phyloP scores from a whole-genome alignment of 1,140 invertebrate genomes.

The Drosophila kikkawai region DNA sequence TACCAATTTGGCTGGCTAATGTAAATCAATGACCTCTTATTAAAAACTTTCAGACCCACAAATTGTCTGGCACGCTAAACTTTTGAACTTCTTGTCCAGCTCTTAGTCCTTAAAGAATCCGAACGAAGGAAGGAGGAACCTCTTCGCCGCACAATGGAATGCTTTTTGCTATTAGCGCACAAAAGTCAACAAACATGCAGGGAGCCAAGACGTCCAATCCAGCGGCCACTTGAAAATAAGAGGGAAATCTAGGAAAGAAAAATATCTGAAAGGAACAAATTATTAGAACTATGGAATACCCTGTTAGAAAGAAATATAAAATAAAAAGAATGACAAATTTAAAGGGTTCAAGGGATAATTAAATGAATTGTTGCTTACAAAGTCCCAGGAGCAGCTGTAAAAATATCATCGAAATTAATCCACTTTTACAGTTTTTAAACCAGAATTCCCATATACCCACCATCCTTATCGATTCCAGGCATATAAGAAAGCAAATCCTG shows the following conservation, averaged over 20 bases:
- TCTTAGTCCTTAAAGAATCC: slow-evolving; percentile 5
- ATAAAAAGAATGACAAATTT: background rate
- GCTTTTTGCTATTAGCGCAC: slow-evolving; percentile 76
- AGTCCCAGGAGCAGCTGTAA: background rate
- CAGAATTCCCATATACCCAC: background rate
- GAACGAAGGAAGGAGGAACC: slow-evolving; percentile 12
- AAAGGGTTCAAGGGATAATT: background rate
- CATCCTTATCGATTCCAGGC: background rate
- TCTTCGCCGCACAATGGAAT: slow-evolving; percentile 59
- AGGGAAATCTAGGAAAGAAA: slow-evolving; percentile 37
- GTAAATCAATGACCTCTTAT: slow-evolving; percentile 82
- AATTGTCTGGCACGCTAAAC: slow-evolving; percentile 73
- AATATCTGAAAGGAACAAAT: background rate
- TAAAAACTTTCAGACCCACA: slow-evolving; percentile 77
- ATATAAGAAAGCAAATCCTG: slow-evolving; percentile 24
- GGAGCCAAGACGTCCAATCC: slow-evolving; percentile 43
- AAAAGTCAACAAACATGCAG: slow-evolving; percentile 73
- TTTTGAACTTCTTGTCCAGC: slow-evolving; percentile 64
- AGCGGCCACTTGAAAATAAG: slow-evolving; percentile 53
- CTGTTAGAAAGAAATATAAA: background rate
- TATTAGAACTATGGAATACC: background rate
- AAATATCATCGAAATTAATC: background rate
- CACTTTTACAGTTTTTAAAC: too few relatives aligned
- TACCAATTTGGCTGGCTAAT: slow-evolving; percentile 61
- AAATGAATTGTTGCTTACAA: background rate